Evolutionary conservation across 2,113 vertebrate species (phyloP), one percentile per base, ranked within the genome.

Genomic region (Deroptyus accipitrinus): DNA sequence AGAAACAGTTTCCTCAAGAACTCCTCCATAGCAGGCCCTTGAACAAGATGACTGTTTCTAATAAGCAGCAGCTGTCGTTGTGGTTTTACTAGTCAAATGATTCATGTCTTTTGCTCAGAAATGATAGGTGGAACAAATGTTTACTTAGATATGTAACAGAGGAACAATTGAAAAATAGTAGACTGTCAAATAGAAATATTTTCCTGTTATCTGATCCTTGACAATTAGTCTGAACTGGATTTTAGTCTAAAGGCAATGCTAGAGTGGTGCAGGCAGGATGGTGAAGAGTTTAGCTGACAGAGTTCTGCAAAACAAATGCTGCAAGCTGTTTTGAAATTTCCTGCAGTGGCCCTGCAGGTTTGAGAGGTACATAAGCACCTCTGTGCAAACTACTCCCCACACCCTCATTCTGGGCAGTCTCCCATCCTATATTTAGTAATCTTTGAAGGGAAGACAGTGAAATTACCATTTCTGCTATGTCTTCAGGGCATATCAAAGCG

Each of bases 91-190:
- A 97, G 97, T 98, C 96, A 94, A 98, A 96, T 98, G 98, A 98
- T 98, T 98, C 98, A 98, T 98, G 98, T 98, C 98, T 97, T 97
- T 97, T 98, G 97, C 97, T 97, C 97, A 97, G 98, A 98, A 98
- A 98, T 97, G 98, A 98, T 98, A 98, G 98, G 97, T 98, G 98
- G 98, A 98, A 98, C 98, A 98, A 98, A 98, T 98, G 98, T 99
- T 99, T 98, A 98, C 98, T 98, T 97, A 97, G 97, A 97, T 97
- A 97, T 97, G 97, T 98, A 98, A 98, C 98, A 98, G 94, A 98
- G 95, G 95, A 98, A 98, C 98, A 98, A 97, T 87, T 96, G 95
- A 97, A 97, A 97, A 97, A 97, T 95, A 95, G 94, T 96, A 97
- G 91, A 96, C 94, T 94, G 97, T 97, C 96, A 95, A 96, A 97